Evolutionary conservation across 2,888 invertebrate species (phyloP).

Genomic region (Drosophila tanythrix): DNA sequence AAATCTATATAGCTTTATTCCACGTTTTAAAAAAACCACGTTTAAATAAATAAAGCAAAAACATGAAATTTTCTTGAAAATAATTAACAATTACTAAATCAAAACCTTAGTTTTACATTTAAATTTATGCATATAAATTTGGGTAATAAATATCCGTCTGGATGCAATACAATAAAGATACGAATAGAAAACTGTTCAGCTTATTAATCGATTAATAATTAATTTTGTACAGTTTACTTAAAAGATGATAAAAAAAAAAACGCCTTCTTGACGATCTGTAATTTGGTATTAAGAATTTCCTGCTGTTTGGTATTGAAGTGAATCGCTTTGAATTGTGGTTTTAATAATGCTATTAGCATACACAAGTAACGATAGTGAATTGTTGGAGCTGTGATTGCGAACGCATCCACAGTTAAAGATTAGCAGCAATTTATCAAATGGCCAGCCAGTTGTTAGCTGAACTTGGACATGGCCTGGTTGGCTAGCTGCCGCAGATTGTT

Average conservation of each 20-base stretch:
- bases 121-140: neutral
- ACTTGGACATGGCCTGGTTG: slow-evolving; percentile 6
- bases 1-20: neutral
- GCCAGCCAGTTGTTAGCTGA: slow-evolving; percentile 7
- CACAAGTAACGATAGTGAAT: slow-evolving; percentile 8
- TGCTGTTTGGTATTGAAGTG: slow-evolving; percentile 13
- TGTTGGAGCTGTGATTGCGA: slow-evolving; percentile 19
- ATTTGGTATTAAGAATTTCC: neutral
- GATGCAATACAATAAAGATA: neutral
- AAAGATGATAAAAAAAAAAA: neutral
- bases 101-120: neutral
- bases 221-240: neutral
- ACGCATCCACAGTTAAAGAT: slow-evolving; percentile 46
- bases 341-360: slow-evolving; percentile 7
- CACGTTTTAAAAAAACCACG: neutral
- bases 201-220: neutral
- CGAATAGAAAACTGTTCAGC: neutral
- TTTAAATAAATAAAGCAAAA: neutral
- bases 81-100: neutral
- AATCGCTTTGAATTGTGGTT: neutral
- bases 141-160: neutral
- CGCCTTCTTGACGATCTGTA: neutral
- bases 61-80: neutral
- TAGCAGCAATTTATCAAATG: slow-evolving; percentile 59
- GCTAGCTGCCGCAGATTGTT: slow-evolving; percentile 58